Conservation (phyloP, 2,888 invertebrate species). For the Arrhopalites spinosus region DNA sequence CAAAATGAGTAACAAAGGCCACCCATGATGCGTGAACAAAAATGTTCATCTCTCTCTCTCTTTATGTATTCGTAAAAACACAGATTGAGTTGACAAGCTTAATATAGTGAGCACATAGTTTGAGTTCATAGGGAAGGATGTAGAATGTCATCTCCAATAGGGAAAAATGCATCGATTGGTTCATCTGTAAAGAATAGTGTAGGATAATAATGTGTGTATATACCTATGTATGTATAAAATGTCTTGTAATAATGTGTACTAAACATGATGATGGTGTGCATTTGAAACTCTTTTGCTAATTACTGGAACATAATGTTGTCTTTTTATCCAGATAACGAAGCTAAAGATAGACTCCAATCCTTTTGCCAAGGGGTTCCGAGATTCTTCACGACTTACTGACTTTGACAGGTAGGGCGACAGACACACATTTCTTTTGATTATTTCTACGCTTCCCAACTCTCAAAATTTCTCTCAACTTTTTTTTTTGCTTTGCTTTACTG, state of each 20-base stretch:
- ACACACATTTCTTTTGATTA: conserved; percentile 50
- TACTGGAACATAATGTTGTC: conserved; percentile 56
- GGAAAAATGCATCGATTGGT: neutral
- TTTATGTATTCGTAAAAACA: neutral
- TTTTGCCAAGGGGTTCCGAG: conserved; percentile 96
- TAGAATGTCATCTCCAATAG: too few relatives aligned
- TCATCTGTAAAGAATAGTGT: neutral
- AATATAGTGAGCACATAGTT: too few relatives aligned
- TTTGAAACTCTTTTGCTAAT: conserved; percentile 48
- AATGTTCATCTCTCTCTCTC: conserved; percentile 10
- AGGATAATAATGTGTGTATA: neutral
- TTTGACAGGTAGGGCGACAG: conserved; percentile 74
- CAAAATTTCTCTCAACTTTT: too few relatives aligned
- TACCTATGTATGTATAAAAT: neutral
- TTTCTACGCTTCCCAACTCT: neutral
- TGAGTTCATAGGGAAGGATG: too few relatives aligned
- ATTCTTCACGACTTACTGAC: conserved; percentile 92
- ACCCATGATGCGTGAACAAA: conserved; percentile 41
- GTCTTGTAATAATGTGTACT: neutral
- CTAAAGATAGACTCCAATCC: conserved; percentile 99
- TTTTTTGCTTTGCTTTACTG: too few relatives aligned
- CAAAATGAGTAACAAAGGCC: conserved; percentile 37
- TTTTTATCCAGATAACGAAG: conserved; percentile 85
- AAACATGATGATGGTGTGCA: neutral
- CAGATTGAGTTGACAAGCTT: too few relatives aligned